phyloP scores from a whole-genome alignment of 2,888 invertebrate species.

The Heteromurus nitidus region DNA sequence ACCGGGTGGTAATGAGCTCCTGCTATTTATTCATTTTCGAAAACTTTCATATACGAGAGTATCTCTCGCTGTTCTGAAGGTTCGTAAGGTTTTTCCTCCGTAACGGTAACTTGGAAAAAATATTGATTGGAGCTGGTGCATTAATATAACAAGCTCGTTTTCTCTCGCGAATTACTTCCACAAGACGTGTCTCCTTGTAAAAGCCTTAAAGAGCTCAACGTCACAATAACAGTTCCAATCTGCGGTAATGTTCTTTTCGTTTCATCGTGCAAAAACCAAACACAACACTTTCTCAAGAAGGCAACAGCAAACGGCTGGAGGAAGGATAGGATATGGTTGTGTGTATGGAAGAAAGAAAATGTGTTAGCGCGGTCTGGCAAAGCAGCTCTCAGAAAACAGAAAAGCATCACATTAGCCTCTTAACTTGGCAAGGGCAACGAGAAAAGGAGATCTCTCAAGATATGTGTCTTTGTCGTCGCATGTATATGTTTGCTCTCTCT shows the following conservation, averaged over 20 bases:
- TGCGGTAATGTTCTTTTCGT: slow-evolving; percentile 50
- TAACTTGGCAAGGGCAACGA: slow-evolving; percentile 36
- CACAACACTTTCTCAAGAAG: neutral
- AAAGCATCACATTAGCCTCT: slow-evolving; percentile 56
- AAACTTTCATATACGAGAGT: no score
- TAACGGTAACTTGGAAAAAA: slow-evolving; percentile 3
- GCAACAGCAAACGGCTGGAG: neutral
- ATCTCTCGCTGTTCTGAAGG: no score
- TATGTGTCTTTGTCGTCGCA: slow-evolving; percentile 17
- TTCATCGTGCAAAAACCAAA: slow-evolving; percentile 12
- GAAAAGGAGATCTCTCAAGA: slow-evolving; percentile 10
- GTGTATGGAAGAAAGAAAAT: no score
- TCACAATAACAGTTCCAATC: slow-evolving; percentile 56
- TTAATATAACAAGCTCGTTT: slow-evolving; percentile 40
- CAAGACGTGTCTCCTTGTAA: slow-evolving; percentile 38
- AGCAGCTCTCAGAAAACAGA: slow-evolving; percentile 9
- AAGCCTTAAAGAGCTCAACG: slow-evolving; percentile 54
- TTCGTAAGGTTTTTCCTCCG: no score
- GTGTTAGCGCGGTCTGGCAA: neutral
- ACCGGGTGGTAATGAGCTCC: no score
- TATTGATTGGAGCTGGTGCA: slow-evolving; percentile 42
- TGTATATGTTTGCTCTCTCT: no score
- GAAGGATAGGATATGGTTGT: no score
- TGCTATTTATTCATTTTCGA: no score
- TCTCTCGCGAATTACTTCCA: slow-evolving; percentile 52